Evolutionary conservation across 2,888 invertebrate species (phyloP).

Genomic region (Nymphalis polychloros): DNA sequence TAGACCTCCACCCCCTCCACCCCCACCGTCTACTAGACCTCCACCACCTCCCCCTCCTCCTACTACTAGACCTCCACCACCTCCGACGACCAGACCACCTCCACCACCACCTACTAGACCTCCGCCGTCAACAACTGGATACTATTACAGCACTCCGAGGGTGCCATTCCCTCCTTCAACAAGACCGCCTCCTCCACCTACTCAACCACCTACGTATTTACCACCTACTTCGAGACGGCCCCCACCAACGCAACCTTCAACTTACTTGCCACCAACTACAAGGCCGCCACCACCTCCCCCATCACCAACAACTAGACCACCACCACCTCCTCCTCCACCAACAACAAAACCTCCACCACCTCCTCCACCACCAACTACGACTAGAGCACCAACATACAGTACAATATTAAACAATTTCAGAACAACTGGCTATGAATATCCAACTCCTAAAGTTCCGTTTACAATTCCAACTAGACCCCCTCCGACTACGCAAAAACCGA

Average conservation of each 20-base stretch:
- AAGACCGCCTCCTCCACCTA: slow-evolving; percentile 12
- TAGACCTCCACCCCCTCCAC: slow-evolving; percentile 8
- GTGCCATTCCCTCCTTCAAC: slow-evolving; percentile 34
- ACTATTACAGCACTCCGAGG: slow-evolving; percentile 50
- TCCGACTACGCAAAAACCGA: slow-evolving; percentile 11
- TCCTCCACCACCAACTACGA: slow-evolving; percentile 23
- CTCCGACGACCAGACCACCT: slow-evolving; percentile 41
- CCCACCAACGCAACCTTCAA: slow-evolving; percentile 19
- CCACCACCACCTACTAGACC: slow-evolving; percentile 34
- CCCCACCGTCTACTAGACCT: slow-evolving; percentile 12
- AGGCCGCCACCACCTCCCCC: slow-evolving; percentile 17
- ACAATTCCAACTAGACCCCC: slow-evolving; percentile 37
- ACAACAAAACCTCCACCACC: slow-evolving; percentile 27
- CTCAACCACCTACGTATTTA: slow-evolving; percentile 20
- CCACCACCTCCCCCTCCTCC: slow-evolving; percentile 36
- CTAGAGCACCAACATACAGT: slow-evolving; percentile 31
- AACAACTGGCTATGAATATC: slow-evolving; percentile 44
- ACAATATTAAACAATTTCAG: slow-evolving; percentile 37
- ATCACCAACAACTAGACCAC: slow-evolving; percentile 13
- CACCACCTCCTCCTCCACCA: slow-evolving; percentile 24
- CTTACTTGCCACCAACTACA: slow-evolving; percentile 23
- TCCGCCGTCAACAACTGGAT: slow-evolving; percentile 48
- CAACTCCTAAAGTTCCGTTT: slow-evolving; percentile 40
- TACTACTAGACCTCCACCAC: slow-evolving; percentile 35
- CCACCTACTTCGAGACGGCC: slow-evolving; percentile 24